Percentiles rank a stretch among this genome's conserved stretches.
These are phyloP conservation scores for Pocillopora verrucosa DNA, from an alignment of 64 coral and sea anemone species.

Conservation along the genomic window DNA sequence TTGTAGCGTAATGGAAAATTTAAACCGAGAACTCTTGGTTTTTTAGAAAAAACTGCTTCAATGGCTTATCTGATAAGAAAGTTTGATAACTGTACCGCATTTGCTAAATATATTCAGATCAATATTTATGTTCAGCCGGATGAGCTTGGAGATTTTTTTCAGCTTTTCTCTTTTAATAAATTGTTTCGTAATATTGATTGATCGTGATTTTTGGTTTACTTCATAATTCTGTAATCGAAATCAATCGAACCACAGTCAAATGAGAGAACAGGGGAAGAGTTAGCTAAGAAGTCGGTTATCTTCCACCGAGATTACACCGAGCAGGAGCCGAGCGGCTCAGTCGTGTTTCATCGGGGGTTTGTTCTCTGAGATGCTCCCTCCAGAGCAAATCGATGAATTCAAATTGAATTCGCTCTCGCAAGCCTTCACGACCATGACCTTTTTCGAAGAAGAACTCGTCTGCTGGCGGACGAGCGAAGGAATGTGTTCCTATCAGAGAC, in stretches of 20 bases:
- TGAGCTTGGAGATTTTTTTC: background rate
- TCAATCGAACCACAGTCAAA: background rate
- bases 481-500: background rate
- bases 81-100: constrained; percentile 6
- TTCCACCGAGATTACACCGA: background rate
- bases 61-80: background rate
- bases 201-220: background rate
- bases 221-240: background rate
- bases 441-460: constrained; percentile 25
- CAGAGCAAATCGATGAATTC: background rate
- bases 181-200: background rate
- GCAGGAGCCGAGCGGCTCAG: background rate
- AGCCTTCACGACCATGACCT: background rate
- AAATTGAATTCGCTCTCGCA: background rate
- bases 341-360: background rate
- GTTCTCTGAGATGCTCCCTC: background rate
- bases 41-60: background rate
- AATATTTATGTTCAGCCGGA: background rate
- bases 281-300: background rate
- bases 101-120: constrained; percentile 19
- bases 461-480: constrained; percentile 27
- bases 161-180: background rate
- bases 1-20: background rate
- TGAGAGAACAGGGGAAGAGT: background rate
- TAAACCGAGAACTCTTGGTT: background rate